Evolutionary conservation across 2,113 vertebrate species (phyloP), one percentile per base, ranked within the genome.

Genomic region (Vimba vimba): DNA sequence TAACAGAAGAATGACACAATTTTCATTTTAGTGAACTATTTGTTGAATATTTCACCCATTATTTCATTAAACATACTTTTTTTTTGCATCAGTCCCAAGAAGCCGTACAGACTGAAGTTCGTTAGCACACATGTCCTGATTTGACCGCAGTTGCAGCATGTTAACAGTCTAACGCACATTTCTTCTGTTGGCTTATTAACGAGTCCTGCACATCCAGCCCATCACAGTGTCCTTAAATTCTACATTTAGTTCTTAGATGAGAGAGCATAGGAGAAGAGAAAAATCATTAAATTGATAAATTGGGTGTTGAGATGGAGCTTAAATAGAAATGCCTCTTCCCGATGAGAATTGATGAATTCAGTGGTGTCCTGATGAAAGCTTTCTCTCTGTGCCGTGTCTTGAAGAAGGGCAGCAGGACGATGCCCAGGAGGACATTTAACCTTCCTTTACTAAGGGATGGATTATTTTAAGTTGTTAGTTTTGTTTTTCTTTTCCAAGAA

Each of bases 271-370:
- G 87, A 23, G 52, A 47, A 60, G 85, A 85, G 80, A 83, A 86
- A 92, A 91, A 92, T 92, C 91, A 93, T 94, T 94, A 95, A 91
- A 93, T 93, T 93, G 94, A 94, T 95, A 87, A 93, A 95, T 94
- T 92, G 91, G 91, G 90, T 88, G 91, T 88, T 92, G 94, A 93
- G 95, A 94, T 94, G 94, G 94, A 94, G 93, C 89, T 92, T 94
- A 93, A 95, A 94, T 94, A 94, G 94, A 94, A 94, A 93, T 92
- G 93, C 91, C 91, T 94, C 85, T 87, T 91, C 86, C 91, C 94
- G 93, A 95, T 94, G 93, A 91, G 94, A 94, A 95, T 94, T 94
- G 94, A 94, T 94, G 92, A 93, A 95, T 89, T 95, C 91, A 78
- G 92, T 94, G 93, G 90, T 92, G 88, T 84, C 91, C 73, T 74